Evolutionary conservation across 2,888 invertebrate species (phyloP), one percentile per base, ranked within the genome.

Genomic region (Sminthurinus aureus): DNA sequence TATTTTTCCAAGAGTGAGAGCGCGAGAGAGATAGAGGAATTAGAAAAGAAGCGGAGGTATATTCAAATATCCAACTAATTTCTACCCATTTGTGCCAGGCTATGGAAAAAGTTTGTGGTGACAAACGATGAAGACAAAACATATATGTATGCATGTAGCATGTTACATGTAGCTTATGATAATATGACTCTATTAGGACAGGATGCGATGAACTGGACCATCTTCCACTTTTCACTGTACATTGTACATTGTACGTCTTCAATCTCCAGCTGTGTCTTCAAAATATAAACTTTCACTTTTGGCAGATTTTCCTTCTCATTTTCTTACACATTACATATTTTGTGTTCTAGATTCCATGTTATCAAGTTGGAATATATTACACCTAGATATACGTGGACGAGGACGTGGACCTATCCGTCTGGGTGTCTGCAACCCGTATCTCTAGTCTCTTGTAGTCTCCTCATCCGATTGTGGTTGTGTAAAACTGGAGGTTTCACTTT

Each of bases 1-100:
- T 6, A 38, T 38, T 1, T 38, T 38, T 38, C 38, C 1, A 38
- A 38, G 6, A 38, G 38, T 4, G 38, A 38, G 38, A 38, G n/a
- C n/a, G n/a, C n/a, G n/a, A n/a, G n/a, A n/a, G n/a, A n/a, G n/a
- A n/a, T n/a, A n/a, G n/a, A n/a, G n/a, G n/a, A n/a, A n/a, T n/a
- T n/a, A n/a, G n/a, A n/a, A 67, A 67, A 24, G 24, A 24, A 6
- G 11, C 20, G n/a, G 22, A 58, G 58, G 52, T 76, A 51, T 76
- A 76, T 52, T 76, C 58, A 52, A 76, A 76, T 52, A 58, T 52
- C 76, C 11, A 22, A 22, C 52, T 76, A 76, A 76, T 76, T 76
- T 76, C 20, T 22, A 2, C 38, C 38, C 38, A 38, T 38, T 38
- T 38, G 38, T 38, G 38, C 38, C 38, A 38, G 38, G 38, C 38